phyloP scores from a whole-genome alignment of 2,797 vertebrate species.

The Manis javanica region DNA sequence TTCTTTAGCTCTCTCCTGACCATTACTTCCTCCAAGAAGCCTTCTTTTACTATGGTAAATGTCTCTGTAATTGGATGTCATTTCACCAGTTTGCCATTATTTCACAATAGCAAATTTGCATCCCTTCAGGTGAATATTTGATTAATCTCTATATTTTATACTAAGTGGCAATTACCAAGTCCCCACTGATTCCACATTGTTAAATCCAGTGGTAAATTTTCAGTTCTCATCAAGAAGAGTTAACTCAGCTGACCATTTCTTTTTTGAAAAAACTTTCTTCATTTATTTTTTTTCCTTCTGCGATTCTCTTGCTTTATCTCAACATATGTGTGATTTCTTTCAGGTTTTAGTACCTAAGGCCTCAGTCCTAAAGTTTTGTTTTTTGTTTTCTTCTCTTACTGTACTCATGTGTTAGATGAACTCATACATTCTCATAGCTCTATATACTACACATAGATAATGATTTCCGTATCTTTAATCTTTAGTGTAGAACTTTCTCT shows the following conservation, averaged over 20 bases:
- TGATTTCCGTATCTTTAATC: not conserved
- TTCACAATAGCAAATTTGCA: not conserved
- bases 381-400: not conserved
- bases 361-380: not conserved
- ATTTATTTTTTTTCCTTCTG: not conserved
- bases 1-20: not conserved
- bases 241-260: not conserved
- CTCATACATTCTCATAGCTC: not conserved
- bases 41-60: not conserved
- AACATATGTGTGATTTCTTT: not conserved
- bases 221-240: not conserved
- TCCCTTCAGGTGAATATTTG: not conserved
- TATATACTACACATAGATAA: not conserved
- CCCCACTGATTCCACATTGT: not conserved
- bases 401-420: not conserved
- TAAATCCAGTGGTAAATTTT: not conserved
- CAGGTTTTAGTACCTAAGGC: not conserved
- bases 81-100: not conserved
- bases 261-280: not conserved
- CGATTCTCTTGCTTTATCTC: not conserved
- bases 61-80: not conserved
- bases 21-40: not conserved
- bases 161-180: not conserved
- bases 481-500: not conserved
- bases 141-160: not conserved